Evolutionary conservation across 30 jellyfish, hydroid and myxozoan genomes (phyloP).

Genomic region (Hydractinia symbiolongicarpus): DNA sequence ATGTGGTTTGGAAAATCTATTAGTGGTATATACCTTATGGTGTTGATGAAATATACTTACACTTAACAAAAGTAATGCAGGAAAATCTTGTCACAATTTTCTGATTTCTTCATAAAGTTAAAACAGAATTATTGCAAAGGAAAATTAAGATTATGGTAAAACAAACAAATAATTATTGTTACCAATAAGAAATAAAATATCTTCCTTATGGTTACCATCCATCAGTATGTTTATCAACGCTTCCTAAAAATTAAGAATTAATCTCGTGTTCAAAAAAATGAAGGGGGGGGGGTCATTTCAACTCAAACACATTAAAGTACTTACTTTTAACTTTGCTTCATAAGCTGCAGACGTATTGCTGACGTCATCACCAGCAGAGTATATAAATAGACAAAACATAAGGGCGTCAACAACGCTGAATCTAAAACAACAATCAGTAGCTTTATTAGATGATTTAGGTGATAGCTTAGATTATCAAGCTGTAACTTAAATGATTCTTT

Average conservation of each 20-base stretch:
- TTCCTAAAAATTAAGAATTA: constrained; percentile 33
- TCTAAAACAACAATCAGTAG: constrained; percentile 16
- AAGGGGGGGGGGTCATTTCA: not conserved
- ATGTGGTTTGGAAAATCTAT: no score
- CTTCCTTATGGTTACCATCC: constrained; percentile 81
- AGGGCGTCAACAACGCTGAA: constrained; percentile 70
- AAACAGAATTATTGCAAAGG: not conserved
- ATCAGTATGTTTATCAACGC: constrained; percentile 50
- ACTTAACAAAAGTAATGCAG: no score
- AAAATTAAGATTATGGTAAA: not conserved
- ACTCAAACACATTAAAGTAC: no score
- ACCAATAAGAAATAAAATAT: constrained; percentile 65
- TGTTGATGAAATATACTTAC: no score
- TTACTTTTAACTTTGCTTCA: constrained; percentile 66
- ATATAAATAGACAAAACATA: constrained; percentile 51
- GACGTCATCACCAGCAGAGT: constrained; percentile 59
- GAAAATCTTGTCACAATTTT: no score
- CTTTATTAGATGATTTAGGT: not conserved
- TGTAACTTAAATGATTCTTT: not conserved
- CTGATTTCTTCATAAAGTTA: no score
- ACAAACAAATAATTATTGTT: no score
- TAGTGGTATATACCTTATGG: no score
- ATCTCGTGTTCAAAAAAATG: not conserved
- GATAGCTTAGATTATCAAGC: not conserved
- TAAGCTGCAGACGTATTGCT: constrained; percentile 36